A percentile compares a stretch with the other conserved stretches of the same genome.
These are phyloP conservation scores for Galago senegalensis DNA, from an alignment of 2,797 vertebrate species.

Conservation along the genomic window DNA sequence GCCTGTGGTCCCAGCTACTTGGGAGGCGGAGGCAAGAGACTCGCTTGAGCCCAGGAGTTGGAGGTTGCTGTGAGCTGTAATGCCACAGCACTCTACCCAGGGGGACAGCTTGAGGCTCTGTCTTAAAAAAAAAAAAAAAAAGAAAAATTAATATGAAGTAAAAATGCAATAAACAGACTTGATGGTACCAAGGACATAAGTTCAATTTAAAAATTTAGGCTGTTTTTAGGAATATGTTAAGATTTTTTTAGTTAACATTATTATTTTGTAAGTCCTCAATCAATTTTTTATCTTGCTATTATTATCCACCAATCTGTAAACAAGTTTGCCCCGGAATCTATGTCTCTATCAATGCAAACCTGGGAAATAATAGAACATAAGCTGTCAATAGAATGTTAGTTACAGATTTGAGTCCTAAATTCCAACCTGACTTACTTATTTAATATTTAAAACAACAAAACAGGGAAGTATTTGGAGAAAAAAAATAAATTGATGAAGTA, in stretches of 20 bases:
- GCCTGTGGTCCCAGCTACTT: too few species aligned
- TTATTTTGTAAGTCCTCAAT: background rate
- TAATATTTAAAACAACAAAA: background rate
- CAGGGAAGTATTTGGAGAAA: background rate
- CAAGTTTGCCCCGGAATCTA: background rate
- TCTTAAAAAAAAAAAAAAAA: too few species aligned
- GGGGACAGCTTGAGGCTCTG: too few species aligned
- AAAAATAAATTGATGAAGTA: background rate
- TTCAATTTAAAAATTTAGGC: slow-evolving; percentile 35
- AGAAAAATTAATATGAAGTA: slow-evolving; percentile 43
- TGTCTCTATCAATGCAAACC: background rate
- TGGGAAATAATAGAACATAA: background rate
- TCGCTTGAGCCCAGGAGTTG: too few species aligned
- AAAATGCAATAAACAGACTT: background rate
- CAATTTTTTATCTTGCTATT: background rate
- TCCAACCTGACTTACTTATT: background rate
- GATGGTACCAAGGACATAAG: background rate
- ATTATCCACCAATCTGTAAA: background rate
- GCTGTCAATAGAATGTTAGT: background rate
- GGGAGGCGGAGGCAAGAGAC: too few species aligned
- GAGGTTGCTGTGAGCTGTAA: too few species aligned
- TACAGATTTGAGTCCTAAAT: background rate
- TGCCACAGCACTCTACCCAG: too few species aligned
- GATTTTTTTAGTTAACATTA: background rate
- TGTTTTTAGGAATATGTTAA: slow-evolving; percentile 29